Evolutionary conservation across 1,140 invertebrate species (phyloP), one percentile per base, ranked within the genome.

Genomic region (Mycetomoellerius zeteki): DNA sequence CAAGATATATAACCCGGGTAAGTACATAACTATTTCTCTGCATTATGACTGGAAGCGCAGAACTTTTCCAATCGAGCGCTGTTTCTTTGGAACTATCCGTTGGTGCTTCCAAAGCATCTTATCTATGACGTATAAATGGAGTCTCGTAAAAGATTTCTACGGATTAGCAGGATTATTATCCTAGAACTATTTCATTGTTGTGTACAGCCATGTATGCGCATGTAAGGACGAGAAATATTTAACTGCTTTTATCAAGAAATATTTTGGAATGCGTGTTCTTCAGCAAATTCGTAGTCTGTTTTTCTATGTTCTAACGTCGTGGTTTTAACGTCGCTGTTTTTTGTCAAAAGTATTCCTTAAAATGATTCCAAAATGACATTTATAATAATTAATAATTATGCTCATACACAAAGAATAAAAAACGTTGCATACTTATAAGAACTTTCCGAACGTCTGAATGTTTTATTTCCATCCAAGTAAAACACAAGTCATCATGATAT

Each of bases 1-100:
- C 30, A 54, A 80, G 62, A 80, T 80, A 80, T 80, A 80, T 52
- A 80, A 30, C 30, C 30, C 21, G 6, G 64, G 33, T 80, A 80
- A 80, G 77, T 80, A 80, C 77, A 37, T 80, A 80, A 80, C 77
- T 80, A 54, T 80, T 69, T 69, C 62, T 80, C 47, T 80, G 52
- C 62, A 56, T 80, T 80, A 80, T 16, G 62, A 21, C 47, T 52
- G 12, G 14, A 67, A 67, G 62, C n/a, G 12, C 14, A 65, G 65
- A 90, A 91, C 89, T 91, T 91, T 85, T 90, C 88, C 90, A 67
- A 71, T 84, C 54, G 62, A 56, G 77, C 86, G 58, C 62, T 81
- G n/a, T 19, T 71, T 12, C 77, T 69, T 80, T n/a, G 62, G 47
- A 67, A 21, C 43, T 19, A 69, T 54, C 47, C 43, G 30, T 54